phyloP scores from a whole-genome alignment of 2,888 invertebrate species.

The Hedychridium roseum region DNA sequence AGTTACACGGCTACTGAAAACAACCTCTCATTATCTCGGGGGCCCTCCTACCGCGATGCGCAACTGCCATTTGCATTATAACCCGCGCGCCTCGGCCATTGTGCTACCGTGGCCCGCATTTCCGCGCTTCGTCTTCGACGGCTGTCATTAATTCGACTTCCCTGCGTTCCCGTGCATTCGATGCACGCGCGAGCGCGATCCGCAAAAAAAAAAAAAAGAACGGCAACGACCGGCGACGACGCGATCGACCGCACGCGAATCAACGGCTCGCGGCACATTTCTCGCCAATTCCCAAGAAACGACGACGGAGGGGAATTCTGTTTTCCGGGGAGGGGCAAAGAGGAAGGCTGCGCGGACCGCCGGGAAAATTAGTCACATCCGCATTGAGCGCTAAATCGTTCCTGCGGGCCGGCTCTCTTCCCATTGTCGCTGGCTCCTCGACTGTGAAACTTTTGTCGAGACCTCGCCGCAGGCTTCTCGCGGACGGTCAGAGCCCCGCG shows the following conservation, averaged over 20 bases:
- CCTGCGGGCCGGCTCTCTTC: slow-evolving; percentile 40
- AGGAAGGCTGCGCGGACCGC: slow-evolving; percentile 50
- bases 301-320: slow-evolving; percentile 14
- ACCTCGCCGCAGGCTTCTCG: not conserved
- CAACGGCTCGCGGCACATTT: not conserved
- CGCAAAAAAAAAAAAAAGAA: not conserved
- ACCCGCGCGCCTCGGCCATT: slow-evolving; percentile 44
- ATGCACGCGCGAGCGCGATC: too few relatives aligned
- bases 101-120: slow-evolving; percentile 47
- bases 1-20: slow-evolving; percentile 37
- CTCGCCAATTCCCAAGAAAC: too few relatives aligned
- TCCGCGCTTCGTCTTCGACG: slow-evolving; percentile 52
- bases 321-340: slow-evolving; percentile 38
- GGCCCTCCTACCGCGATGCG: slow-evolving; percentile 47
- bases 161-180: too few relatives aligned
- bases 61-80: slow-evolving; percentile 38
- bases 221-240: too few relatives aligned
- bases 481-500: too few relatives aligned
- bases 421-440: slow-evolving; percentile 51
- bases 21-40: slow-evolving; percentile 52
- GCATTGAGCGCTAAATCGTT: slow-evolving; percentile 50
- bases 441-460: slow-evolving; percentile 54
- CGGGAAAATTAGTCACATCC: slow-evolving; percentile 58
- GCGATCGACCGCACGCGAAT: too few relatives aligned
- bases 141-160: slow-evolving; percentile 52